phyloP scores from a whole-genome alignment of 2,888 invertebrate genomes.

The Stenchaetothrips biformis region DNA sequence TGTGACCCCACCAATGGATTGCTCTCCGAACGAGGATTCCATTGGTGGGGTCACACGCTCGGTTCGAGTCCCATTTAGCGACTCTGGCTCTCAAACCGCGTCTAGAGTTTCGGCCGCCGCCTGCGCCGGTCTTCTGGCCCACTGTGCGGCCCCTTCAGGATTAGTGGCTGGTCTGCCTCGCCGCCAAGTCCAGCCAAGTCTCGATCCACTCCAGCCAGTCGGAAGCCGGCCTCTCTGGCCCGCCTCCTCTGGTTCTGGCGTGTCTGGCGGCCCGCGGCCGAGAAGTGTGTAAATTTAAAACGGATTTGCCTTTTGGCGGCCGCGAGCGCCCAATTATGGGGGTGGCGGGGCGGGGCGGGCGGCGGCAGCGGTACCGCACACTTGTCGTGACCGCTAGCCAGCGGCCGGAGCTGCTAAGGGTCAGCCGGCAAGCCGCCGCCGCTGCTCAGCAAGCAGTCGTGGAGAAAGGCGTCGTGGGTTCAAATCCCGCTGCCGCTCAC shows the following conservation, averaged over 20 bases:
- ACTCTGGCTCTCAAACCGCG: too few species aligned
- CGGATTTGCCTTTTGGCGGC: too few species aligned
- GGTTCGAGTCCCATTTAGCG: too few species aligned
- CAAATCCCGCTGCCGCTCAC: background rate
- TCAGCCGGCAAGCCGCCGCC: background rate
- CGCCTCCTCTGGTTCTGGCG: background rate
- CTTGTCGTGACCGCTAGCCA: conserved; percentile 11
- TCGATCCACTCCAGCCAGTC: too few species aligned
- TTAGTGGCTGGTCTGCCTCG: too few species aligned
- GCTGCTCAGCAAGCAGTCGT: background rate
- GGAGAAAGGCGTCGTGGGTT: background rate
- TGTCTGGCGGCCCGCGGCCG: background rate
- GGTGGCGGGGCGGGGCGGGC: background rate
- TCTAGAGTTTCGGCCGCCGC: too few species aligned
- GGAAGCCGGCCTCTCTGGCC: background rate
- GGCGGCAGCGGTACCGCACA: background rate
- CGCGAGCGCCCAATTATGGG: background rate
- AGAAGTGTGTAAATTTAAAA: background rate
- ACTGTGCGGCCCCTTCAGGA: too few species aligned
- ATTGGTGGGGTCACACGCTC: too few species aligned
- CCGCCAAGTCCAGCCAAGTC: too few species aligned
- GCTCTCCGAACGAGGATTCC: too few species aligned
- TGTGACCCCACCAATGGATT: too few species aligned
- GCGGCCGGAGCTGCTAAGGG: background rate
- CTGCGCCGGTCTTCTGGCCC: too few species aligned